phyloP scores from a whole-genome alignment of 2,888 invertebrate species.

The Sympetrum striolatum region DNA sequence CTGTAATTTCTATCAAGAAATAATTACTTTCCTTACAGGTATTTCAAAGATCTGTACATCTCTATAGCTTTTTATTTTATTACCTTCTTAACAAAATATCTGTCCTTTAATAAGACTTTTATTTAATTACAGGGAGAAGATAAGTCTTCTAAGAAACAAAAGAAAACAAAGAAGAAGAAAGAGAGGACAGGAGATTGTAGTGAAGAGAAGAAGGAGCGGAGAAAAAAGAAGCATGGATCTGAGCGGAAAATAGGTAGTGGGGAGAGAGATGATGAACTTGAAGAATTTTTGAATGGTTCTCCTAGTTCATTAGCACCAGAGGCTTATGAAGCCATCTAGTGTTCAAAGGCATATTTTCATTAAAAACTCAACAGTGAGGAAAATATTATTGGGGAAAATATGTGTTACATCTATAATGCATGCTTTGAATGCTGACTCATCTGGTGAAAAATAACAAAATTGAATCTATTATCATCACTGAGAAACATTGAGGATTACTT shows the following conservation, averaged over 20 bases:
- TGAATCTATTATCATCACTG: not conserved
- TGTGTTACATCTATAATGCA: not conserved
- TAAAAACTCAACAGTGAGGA: not conserved
- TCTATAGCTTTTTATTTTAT: too few relatives aligned
- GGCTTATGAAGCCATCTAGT: slow-evolving; percentile 68
- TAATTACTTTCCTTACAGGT: not conserved
- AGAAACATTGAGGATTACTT: not conserved
- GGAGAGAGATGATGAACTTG: slow-evolving; percentile 63
- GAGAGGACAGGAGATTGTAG: slow-evolving; percentile 57
- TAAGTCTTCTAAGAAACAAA: slow-evolving; percentile 58
- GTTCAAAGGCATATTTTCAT: not conserved
- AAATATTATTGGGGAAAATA: not conserved
- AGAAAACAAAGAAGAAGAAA: slow-evolving; percentile 56
- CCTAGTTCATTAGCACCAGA: slow-evolving; percentile 62
- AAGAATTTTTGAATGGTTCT: slow-evolving; percentile 68
- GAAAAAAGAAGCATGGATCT: slow-evolving; percentile 54
- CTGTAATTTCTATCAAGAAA: too few relatives aligned
- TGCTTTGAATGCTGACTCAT: not conserved
- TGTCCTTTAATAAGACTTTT: not conserved
- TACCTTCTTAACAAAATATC: too few relatives aligned
- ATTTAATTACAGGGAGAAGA: slow-evolving; percentile 56
- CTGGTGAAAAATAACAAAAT: not conserved
- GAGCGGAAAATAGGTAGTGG: slow-evolving; percentile 56
- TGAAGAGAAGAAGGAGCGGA: slow-evolving; percentile 60
- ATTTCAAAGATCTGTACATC: too few relatives aligned